phyloP scores from a whole-genome alignment of 2,113 vertebrate species.

The Bos taurus region ARS-UCD2.0 NC_037357.1:126027001-126027500 shows the following conservation, averaged over 20 bases:
- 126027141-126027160: background rate
- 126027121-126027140: constrained; percentile 55
- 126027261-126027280: constrained; percentile 32
- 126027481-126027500: background rate
- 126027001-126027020: constrained; percentile 81
- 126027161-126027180: constrained; percentile 12
- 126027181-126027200: constrained; percentile 61
- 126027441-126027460: background rate
- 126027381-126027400: background rate
- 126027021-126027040: constrained; percentile 84
- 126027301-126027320: constrained; percentile 56
- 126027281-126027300: constrained; percentile 43
- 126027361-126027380: background rate
- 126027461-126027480: background rate
- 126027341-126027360: constrained; percentile 19
- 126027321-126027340: constrained; percentile 46
- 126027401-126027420: background rate
- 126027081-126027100: constrained; percentile 71
- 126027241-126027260: constrained; percentile 40
- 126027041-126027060: constrained; percentile 67
- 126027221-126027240: constrained; percentile 62
- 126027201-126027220: constrained; percentile 69
- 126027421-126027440: background rate
- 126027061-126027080: constrained; percentile 54
- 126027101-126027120: constrained; percentile 63